These are phyloP conservation scores for Drosophila pseudoobscura DNA, from an alignment of 1,140 invertebrate genomes.

Conservation along the genomic window DNA sequence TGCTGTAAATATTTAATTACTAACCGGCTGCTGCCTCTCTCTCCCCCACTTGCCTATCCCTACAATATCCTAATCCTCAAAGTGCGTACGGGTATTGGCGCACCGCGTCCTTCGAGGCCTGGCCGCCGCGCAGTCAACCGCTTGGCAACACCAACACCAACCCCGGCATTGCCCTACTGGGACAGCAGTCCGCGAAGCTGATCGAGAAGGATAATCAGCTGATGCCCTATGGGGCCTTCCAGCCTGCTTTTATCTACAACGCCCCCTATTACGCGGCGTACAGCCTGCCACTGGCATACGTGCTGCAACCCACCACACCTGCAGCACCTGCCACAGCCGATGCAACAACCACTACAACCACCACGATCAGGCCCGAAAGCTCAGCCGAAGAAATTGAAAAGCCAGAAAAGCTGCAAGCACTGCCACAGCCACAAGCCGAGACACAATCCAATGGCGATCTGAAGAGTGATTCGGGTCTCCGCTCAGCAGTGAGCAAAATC, in stretches of 20 bases:
- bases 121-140: conserved; percentile 53
- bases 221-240: conserved; percentile 32
- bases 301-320: conserved; percentile 47
- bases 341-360: conserved; percentile 42
- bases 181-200: conserved; percentile 8
- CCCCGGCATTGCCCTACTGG: too few relatives aligned
- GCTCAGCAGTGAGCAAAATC: conserved; percentile 63
- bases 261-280: conserved; percentile 56
- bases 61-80: conserved; percentile 24
- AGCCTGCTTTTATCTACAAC: conserved; percentile 33
- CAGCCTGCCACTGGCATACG: conserved; percentile 48
- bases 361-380: conserved; percentile 34
- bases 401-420: conserved; percentile 54
- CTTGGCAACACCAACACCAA: background rate
- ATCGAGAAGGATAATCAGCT: conserved; percentile 15
- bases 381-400: conserved; percentile 29
- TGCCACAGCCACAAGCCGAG: conserved; percentile 19
- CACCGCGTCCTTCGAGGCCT: conserved; percentile 65
- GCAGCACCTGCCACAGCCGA: conserved; percentile 7
- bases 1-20: conserved; percentile 67
- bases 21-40: conserved; percentile 58
- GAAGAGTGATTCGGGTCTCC: conserved; percentile 55
- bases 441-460: conserved; percentile 57
- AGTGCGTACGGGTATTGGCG: conserved; percentile 71
- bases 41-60: conserved; percentile 12